These are phyloP conservation scores for Tenualosa ilisha DNA, from an alignment of 2,797 vertebrate species.

Conservation along the genomic window DNA sequence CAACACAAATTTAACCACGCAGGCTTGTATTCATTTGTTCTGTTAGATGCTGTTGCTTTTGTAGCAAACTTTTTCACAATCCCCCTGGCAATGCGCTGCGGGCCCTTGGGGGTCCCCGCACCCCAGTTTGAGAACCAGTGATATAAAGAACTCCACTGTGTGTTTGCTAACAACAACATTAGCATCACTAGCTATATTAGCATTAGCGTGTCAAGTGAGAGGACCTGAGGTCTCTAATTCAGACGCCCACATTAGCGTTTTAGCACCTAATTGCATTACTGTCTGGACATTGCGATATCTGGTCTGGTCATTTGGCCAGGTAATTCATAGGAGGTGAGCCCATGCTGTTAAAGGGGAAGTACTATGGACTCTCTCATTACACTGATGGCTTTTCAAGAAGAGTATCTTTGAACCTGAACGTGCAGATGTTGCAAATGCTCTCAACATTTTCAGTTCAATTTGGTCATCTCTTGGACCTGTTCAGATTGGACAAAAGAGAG, in stretches of 20 bases:
- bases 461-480: background rate
- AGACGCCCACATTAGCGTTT: constrained; percentile 36
- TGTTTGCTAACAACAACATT: background rate
- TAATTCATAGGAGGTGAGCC: background rate
- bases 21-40: too few species aligned
- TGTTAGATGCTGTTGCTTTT: too few species aligned
- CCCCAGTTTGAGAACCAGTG: too few species aligned
- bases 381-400: background rate
- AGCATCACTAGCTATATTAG: constrained; percentile 16
- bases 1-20: too few species aligned
- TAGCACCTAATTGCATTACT: constrained; percentile 38
- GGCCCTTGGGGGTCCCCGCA: too few species aligned
- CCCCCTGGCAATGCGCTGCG: too few species aligned
- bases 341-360: background rate
- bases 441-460: background rate
- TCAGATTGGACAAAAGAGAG: background rate
- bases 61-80: too few species aligned
- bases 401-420: background rate
- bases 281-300: constrained; percentile 23
- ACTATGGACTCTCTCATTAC: background rate
- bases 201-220: background rate
- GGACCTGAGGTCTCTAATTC: constrained; percentile 26
- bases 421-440: background rate
- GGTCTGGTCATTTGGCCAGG: constrained; percentile 29
- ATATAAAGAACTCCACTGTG: background rate